A percentile compares a stretch with the other conserved stretches of the same genome.
These are phyloP conservation scores for Crotalus helleri DNA, from an alignment of 2,113 vertebrate genomes.

Conservation along the genomic window DNA sequence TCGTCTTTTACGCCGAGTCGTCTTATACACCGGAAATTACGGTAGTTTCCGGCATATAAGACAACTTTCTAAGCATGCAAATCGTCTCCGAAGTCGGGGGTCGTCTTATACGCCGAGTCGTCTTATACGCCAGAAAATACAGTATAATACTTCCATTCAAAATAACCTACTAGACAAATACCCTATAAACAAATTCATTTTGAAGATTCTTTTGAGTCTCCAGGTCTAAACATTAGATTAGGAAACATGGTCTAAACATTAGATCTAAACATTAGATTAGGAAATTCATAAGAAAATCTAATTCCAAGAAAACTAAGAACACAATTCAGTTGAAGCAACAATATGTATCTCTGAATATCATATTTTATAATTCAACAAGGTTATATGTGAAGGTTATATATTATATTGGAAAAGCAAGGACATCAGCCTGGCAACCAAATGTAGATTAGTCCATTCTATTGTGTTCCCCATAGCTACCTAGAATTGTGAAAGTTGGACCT, in stretches of 20 bases:
- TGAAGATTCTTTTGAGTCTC: slow-evolving; percentile 15
- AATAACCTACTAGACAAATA: not conserved
- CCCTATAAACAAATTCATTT: slow-evolving; percentile 14
- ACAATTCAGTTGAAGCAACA: not conserved
- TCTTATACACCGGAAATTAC: too few species aligned
- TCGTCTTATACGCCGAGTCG: too few species aligned
- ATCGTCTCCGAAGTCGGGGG: too few species aligned
- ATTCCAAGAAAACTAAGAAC: not conserved
- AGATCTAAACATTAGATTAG: not conserved
- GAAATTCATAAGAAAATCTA: not conserved
- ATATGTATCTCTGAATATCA: not conserved
- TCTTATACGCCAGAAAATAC: too few species aligned
- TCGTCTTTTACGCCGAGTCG: too few species aligned
- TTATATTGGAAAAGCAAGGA: too few species aligned
- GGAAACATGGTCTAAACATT: not conserved
- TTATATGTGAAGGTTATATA: not conserved
- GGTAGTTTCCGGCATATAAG: too few species aligned
- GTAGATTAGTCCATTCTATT: too few species aligned
- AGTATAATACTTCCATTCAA: not conserved
- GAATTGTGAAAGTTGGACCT: too few species aligned
- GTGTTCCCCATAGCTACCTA: too few species aligned
- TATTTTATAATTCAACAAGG: not conserved
- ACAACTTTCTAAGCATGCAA: too few species aligned
- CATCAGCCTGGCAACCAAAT: too few species aligned
- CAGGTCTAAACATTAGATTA: not conserved